These are phyloP conservation scores for Eurytoma adleriae DNA, from an alignment of 2,888 invertebrate species.

Conservation along the genomic window DNA sequence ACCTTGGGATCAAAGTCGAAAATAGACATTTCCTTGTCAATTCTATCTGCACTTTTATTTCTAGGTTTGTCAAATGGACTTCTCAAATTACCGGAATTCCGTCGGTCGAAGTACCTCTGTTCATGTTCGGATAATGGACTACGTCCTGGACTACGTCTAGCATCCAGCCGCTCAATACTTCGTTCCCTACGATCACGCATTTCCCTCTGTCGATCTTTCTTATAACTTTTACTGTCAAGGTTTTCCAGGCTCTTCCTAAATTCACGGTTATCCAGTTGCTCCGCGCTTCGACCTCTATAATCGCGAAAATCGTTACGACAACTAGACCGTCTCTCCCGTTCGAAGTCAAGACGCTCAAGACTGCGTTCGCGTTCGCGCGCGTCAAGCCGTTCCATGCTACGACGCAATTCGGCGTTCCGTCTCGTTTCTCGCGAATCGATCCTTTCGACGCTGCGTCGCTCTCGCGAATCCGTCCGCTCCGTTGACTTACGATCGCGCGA, in stretches of 20 bases:
- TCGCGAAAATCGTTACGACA: constrained; percentile 62
- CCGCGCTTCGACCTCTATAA: constrained; percentile 65
- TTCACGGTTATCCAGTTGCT: constrained; percentile 67
- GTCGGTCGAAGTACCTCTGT: constrained; percentile 69
- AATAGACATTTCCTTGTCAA: constrained; percentile 67
- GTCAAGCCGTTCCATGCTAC: constrained; percentile 70
- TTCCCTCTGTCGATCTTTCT: constrained; percentile 39
- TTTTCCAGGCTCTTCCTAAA: constrained; percentile 66
- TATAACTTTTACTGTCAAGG: constrained; percentile 59
- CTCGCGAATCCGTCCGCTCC: constrained; percentile 67
- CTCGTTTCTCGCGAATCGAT: constrained; percentile 66
- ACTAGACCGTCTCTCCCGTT: constrained; percentile 58
- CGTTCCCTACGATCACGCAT: constrained; percentile 60
- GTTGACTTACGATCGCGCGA: constrained; percentile 65
- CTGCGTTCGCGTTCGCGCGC: constrained; percentile 66
- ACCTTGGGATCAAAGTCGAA: constrained; percentile 71
- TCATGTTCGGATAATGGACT: constrained; percentile 64
- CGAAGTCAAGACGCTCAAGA: constrained; percentile 64
- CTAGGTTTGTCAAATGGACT: constrained; percentile 64
- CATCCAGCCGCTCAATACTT: constrained; percentile 68
- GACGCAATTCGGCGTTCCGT: constrained; percentile 64
- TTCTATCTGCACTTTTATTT: constrained; percentile 69
- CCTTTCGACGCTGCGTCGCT: constrained; percentile 62
- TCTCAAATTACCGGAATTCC: constrained; percentile 64
- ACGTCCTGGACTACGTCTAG: constrained; percentile 58